Percentiles rank a stretch among this genome's conserved stretches.
Evolutionary conservation across 2,888 invertebrate species (phyloP).

Genomic region (Monopis laevigella): DNA sequence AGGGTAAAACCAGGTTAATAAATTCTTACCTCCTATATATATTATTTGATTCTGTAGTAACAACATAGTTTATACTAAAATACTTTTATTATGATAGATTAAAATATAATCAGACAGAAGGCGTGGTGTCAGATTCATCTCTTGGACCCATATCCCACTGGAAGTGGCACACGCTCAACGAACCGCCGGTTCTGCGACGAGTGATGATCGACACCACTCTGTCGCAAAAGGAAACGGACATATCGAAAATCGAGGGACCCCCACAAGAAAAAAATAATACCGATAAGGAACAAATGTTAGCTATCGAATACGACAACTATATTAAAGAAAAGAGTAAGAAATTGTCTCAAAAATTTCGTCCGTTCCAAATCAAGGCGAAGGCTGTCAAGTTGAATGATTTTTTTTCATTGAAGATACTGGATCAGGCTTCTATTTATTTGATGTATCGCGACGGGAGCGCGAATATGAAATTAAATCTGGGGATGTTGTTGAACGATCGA

Average conservation of each 20-base stretch:
- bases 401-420: slow-evolving; percentile 48
- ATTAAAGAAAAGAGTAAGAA: slow-evolving; percentile 53
- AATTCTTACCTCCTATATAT: no score
- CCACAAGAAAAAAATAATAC: slow-evolving; percentile 19
- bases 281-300: slow-evolving; percentile 52
- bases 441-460: slow-evolving; percentile 46
- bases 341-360: slow-evolving; percentile 43
- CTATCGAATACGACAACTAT: slow-evolving; percentile 53
- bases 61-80: no score
- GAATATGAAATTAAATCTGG: slow-evolving; percentile 48
- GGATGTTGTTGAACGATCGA: slow-evolving; percentile 60
- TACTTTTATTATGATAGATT: slow-evolving; percentile 30
- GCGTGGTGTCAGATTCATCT: slow-evolving; percentile 43
- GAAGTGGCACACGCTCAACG: slow-evolving; percentile 58
- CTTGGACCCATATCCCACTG: slow-evolving; percentile 52
- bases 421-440: slow-evolving; percentile 49
- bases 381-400: slow-evolving; percentile 54
- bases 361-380: slow-evolving; percentile 57
- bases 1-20: slow-evolving; percentile 53
- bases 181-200: slow-evolving; percentile 51
- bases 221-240: slow-evolving; percentile 44
- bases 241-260: slow-evolving; percentile 33
- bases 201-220: slow-evolving; percentile 57
- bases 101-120: slow-evolving; percentile 59
- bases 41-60: no score